Percentiles rank a stretch among this genome's conserved stretches.
These are phyloP conservation scores for Drosophila littoralis DNA, from an alignment of 1,140 invertebrate genomes.

Conservation along the genomic window DNA sequence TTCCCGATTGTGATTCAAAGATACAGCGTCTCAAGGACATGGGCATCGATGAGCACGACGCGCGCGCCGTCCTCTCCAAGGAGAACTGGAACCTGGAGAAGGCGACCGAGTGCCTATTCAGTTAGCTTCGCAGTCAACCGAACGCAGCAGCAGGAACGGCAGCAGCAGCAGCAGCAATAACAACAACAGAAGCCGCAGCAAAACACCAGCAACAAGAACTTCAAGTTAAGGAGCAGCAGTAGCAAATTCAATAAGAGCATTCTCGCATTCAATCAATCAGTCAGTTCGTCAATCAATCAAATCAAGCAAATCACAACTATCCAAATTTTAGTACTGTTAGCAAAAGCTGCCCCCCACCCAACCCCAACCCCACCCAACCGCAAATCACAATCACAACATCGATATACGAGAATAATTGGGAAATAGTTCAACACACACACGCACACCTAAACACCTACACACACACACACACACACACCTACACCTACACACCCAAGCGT, in stretches of 20 bases:
- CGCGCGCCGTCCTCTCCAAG: constrained; percentile 93
- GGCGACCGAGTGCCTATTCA: constrained; percentile 94
- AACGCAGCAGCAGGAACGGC: constrained; percentile 2
- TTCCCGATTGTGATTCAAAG: constrained; percentile 92
- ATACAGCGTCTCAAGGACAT: constrained; percentile 93
- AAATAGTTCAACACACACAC: neutral
- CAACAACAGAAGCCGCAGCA: constrained; percentile 8
- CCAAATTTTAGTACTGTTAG: constrained; percentile 29
- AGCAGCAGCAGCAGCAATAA: constrained; percentile 21
- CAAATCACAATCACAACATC: constrained; percentile 7
- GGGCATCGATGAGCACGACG: constrained; percentile 93
- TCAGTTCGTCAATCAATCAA: constrained; percentile 1
- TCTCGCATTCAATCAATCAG: constrained; percentile 17
- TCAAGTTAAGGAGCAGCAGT: constrained; percentile 10
- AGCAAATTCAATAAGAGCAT: constrained; percentile 12
- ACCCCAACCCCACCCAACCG: neutral
- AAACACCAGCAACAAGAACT: constrained; percentile 12
- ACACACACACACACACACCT: neutral
- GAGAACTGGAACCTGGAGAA: constrained; percentile 95
- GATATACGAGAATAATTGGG: neutral
- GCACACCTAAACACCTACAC: neutral
- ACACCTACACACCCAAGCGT: neutral
- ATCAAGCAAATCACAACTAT: neutral
- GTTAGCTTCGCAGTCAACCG: constrained; percentile 86
- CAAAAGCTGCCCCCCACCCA: neutral